These are phyloP conservation scores for Nebria ingens DNA, from an alignment of 1,140 invertebrate genomes.

Conservation along the genomic window DNA sequence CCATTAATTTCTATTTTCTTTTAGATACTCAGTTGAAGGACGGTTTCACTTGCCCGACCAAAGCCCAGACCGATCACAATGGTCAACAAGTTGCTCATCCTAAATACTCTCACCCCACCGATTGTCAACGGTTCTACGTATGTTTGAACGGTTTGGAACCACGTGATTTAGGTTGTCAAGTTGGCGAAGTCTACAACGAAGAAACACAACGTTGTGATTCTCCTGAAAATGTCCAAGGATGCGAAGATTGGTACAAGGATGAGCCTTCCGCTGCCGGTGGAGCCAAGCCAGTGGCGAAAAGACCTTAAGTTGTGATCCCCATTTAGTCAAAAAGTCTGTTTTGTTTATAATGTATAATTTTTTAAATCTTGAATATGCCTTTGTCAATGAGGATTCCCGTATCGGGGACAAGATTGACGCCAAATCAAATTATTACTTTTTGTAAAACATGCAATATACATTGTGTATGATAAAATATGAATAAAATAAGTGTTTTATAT, in stretches of 20 bases:
- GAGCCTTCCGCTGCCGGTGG: constrained; percentile 30
- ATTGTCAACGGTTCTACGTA: constrained; percentile 83
- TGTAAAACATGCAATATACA: neutral
- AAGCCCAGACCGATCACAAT: constrained; percentile 49
- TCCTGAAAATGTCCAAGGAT: constrained; percentile 79
- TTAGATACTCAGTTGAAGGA: constrained; percentile 55
- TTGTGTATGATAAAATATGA: neutral
- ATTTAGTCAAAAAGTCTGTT: neutral
- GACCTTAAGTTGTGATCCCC: constrained; percentile 7
- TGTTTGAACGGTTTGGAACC: constrained; percentile 79
- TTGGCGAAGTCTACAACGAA: constrained; percentile 80
- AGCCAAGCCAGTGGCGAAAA: constrained; percentile 32
- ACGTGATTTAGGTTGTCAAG: constrained; percentile 71
- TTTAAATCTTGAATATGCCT: neutral
- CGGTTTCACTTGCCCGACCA: constrained; percentile 73
- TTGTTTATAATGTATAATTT: neutral
- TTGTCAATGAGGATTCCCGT: neutral
- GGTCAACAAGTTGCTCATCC: constrained; percentile 71
- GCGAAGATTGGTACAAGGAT: constrained; percentile 82
- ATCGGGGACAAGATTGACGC: no score
- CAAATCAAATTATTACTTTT: neutral
- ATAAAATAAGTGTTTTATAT: neutral
- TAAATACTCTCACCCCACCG: constrained; percentile 74
- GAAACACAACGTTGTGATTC: constrained; percentile 69
- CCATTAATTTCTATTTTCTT: no score